Percentiles rank a stretch among this genome's conserved stretches.
These are phyloP conservation scores for Pomacea maculata DNA, from an alignment of 1,140 invertebrate genomes.

Conservation along the genomic window DNA sequence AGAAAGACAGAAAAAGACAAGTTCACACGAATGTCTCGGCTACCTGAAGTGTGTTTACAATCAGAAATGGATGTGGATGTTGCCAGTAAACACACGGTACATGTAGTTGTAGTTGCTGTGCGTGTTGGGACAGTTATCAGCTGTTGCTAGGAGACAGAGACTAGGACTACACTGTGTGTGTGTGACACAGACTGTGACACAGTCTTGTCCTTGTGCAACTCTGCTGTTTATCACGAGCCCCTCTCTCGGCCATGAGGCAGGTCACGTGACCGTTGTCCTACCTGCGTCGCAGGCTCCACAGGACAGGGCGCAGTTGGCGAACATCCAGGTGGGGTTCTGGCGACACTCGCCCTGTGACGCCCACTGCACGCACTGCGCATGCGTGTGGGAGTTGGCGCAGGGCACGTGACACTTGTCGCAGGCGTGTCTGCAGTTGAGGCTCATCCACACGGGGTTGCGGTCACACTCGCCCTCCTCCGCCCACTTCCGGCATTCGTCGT, in stretches of 20 bases:
- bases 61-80: too few relatives aligned
- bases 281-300: slow-evolving; percentile 24
- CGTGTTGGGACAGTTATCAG: too few relatives aligned
- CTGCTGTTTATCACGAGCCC: too few relatives aligned
- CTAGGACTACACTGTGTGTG: too few relatives aligned
- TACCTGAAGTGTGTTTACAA: too few relatives aligned
- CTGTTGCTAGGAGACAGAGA: too few relatives aligned
- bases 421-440: slow-evolving; percentile 41
- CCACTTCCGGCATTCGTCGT: slow-evolving; percentile 45
- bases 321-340: slow-evolving; percentile 52
- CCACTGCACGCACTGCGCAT: slow-evolving; percentile 40
- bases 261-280: not conserved
- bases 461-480: slow-evolving; percentile 51
- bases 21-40: too few relatives aligned
- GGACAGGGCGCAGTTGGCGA: slow-evolving; percentile 41
- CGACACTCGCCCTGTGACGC: slow-evolving; percentile 40
- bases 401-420: slow-evolving; percentile 35
- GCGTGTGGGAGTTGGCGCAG: slow-evolving; percentile 24
- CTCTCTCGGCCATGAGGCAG: slow-evolving; percentile 3
- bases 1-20: too few relatives aligned
- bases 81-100: too few relatives aligned
- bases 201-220: too few relatives aligned
- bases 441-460: slow-evolving; percentile 56
- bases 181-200: too few relatives aligned
- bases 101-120: too few relatives aligned